A percentile compares a stretch with the other conserved stretches of the same genome.
Evolutionary conservation across 2,888 invertebrate species (phyloP).

Genomic region (Lithophane leautieri): DNA sequence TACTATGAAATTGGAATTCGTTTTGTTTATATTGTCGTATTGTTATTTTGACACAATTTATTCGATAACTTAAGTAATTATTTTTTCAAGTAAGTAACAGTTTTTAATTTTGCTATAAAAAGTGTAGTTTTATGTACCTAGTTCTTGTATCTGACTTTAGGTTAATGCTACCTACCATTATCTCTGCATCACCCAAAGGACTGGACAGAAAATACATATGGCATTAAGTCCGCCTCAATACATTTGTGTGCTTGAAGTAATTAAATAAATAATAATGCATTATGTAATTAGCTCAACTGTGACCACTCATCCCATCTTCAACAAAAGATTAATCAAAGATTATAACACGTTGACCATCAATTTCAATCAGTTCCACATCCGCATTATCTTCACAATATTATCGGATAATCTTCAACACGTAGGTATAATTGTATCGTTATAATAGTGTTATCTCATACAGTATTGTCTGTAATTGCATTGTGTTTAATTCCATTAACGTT

Average conservation of each 20-base stretch:
- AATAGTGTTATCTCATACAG: slow-evolving; percentile 69
- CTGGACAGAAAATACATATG: no score
- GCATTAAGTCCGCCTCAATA: background rate
- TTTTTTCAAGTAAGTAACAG: no score
- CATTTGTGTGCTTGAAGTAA: background rate
- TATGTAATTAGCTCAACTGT: slow-evolving; percentile 1
- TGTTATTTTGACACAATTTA: background rate
- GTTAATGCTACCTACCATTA: no score
- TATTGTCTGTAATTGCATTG: slow-evolving; percentile 83
- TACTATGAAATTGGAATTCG: background rate
- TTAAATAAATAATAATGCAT: background rate
- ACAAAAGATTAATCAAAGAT: slow-evolving; percentile 22
- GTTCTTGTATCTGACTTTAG: background rate
- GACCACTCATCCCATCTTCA: slow-evolving; percentile 8
- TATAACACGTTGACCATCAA: slow-evolving; percentile 32
- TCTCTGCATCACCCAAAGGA: no score
- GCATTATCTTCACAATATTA: slow-evolving; percentile 45
- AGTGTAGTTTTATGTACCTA: no score
- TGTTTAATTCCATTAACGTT: slow-evolving; percentile 82
- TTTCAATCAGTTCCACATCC: slow-evolving; percentile 45
- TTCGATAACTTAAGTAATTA: background rate
- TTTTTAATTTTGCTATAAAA: background rate
- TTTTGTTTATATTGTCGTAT: no score
- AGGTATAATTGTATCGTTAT: slow-evolving; percentile 60
- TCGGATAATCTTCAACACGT: slow-evolving; percentile 55